phyloP scores from a whole-genome alignment of 2,113 vertebrate species.

The Epinephelus cyanopodus region DNA sequence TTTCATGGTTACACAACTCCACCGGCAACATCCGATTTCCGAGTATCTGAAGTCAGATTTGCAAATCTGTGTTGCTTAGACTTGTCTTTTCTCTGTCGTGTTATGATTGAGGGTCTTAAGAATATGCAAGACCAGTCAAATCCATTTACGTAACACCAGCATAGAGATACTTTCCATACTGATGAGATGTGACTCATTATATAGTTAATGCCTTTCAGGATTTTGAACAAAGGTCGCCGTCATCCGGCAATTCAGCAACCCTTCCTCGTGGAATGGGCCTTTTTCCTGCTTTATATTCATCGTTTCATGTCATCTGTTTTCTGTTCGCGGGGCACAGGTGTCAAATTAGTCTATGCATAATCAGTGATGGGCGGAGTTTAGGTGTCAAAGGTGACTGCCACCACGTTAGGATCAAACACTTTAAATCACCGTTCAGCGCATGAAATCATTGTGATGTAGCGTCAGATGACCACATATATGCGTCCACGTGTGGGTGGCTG shows the following conservation, averaged over 20 bases:
- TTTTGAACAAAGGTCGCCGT: slow-evolving; percentile 66
- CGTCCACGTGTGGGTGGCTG: slow-evolving; percentile 33
- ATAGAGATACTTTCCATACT: slow-evolving; percentile 41
- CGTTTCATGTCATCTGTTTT: slow-evolving; percentile 57
- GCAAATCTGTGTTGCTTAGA: slow-evolving; percentile 22
- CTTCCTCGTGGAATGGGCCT: slow-evolving; percentile 19
- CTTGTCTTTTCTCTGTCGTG: slow-evolving; percentile 24
- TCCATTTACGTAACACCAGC: slow-evolving; percentile 38
- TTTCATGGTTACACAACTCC: neutral
- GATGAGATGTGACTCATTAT: slow-evolving; percentile 64
- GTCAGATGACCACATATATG: slow-evolving; percentile 34
- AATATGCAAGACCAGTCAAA: slow-evolving; percentile 27
- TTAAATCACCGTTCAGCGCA: slow-evolving; percentile 31
- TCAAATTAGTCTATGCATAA: slow-evolving; percentile 61
- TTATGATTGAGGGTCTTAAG: slow-evolving; percentile 37
- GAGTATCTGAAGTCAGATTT: neutral
- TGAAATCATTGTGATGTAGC: slow-evolving; percentile 30
- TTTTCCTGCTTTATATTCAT: slow-evolving; percentile 49
- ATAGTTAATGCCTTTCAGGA: slow-evolving; percentile 59
- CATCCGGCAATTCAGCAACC: slow-evolving; percentile 50
- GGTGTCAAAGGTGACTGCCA: slow-evolving; percentile 52
- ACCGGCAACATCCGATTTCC: neutral
- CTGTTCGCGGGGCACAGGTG: slow-evolving; percentile 33
- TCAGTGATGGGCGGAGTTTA: slow-evolving; percentile 57
- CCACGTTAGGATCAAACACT: slow-evolving; percentile 58